Conservation (phyloP, 2,797 vertebrate species). For the Eulemur albifrons region DNA sequence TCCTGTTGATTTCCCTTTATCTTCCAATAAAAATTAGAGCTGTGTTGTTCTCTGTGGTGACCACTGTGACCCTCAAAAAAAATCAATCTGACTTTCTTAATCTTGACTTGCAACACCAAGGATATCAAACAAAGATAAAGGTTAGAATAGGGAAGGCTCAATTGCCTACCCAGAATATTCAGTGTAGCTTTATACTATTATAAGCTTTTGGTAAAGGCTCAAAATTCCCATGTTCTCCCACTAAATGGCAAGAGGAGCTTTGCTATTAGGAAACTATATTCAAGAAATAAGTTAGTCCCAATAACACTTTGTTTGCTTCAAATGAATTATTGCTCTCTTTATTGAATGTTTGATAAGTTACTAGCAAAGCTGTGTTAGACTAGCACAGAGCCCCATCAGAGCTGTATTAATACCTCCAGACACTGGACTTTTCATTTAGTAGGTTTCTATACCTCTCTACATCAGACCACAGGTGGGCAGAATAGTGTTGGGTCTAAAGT, state of each 20-base stretch:
- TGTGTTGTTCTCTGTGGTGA: background rate
- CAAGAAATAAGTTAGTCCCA: background rate
- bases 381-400: background rate
- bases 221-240: background rate
- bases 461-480: background rate
- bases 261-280: background rate
- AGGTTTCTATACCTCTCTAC: background rate
- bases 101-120: conserved; percentile 27
- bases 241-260: background rate
- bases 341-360: background rate
- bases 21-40: conserved; percentile 24
- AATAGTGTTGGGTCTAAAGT: background rate
- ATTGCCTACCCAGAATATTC: background rate
- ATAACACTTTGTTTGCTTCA: background rate
- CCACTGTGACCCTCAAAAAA: conserved; percentile 5
- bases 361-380: background rate
- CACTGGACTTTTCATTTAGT: background rate
- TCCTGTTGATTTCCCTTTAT: background rate
- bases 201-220: background rate
- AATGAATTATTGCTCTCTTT: background rate
- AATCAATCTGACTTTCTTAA: conserved; percentile 44
- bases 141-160: background rate
- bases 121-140: conserved; percentile 30
- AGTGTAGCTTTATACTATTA: background rate
- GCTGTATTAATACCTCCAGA: background rate